These are phyloP conservation scores for Augochlora pura DNA, from an alignment of 1,140 invertebrate species.

Conservation along the genomic window DNA sequence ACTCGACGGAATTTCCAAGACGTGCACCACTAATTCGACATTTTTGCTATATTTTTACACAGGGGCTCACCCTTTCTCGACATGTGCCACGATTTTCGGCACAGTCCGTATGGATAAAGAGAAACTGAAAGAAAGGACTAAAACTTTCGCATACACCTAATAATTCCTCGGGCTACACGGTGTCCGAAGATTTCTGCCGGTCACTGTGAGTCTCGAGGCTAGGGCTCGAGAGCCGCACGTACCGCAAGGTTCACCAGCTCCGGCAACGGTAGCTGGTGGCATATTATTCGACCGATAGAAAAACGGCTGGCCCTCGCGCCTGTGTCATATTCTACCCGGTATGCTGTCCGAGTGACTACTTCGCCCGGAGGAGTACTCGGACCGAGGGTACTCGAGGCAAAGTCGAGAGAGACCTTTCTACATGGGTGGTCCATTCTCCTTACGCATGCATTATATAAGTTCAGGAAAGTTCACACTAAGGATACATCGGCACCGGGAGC, in stretches of 20 bases:
- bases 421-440: constrained; percentile 79
- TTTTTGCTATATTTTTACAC: too few relatives aligned
- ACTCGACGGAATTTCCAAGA: too few relatives aligned
- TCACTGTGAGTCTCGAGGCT: too few relatives aligned
- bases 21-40: too few relatives aligned
- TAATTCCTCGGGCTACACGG: too few relatives aligned
- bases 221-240: too few relatives aligned
- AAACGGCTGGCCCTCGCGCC: constrained; percentile 35
- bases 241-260: neutral
- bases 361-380: constrained; percentile 74
- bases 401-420: constrained; percentile 72
- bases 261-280: neutral
- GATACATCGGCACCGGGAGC: constrained; percentile 42
- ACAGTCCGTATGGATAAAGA: too few relatives aligned
- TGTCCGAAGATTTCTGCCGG: too few relatives aligned
- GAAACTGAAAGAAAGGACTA: too few relatives aligned
- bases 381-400: constrained; percentile 72
- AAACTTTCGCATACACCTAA: too few relatives aligned
- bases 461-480: constrained; percentile 63
- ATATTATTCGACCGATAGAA: constrained; percentile 48
- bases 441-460: constrained; percentile 76
- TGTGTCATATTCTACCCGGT: constrained; percentile 72
- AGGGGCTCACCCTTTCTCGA: too few relatives aligned
- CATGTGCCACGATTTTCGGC: too few relatives aligned
- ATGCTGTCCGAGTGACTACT: constrained; percentile 66